Percentiles rank a stretch among this genome's conserved stretches.
These are phyloP conservation scores for Anseranas semipalmata DNA, from an alignment of 2,113 vertebrate genomes.

Conservation along the genomic window DNA sequence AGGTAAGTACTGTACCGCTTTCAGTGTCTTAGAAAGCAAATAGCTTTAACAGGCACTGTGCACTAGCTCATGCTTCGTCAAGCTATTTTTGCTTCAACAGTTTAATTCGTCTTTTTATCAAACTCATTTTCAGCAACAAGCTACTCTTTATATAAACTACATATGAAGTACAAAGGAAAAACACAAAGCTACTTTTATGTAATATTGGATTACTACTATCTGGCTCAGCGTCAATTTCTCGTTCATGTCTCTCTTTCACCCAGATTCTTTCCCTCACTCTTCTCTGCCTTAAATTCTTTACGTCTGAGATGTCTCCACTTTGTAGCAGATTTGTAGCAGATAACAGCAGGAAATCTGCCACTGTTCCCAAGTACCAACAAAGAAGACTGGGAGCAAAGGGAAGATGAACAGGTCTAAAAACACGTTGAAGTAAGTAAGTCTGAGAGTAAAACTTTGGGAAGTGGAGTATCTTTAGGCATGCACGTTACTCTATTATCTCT, in stretches of 20 bases:
- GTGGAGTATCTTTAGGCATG: background rate
- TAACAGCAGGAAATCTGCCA: background rate
- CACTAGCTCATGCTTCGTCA: background rate
- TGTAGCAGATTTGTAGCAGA: no score
- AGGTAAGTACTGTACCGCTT: background rate
- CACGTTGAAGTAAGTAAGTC: background rate
- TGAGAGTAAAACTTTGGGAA: fast-evolving
- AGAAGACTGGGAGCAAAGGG: background rate
- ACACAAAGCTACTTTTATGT: background rate
- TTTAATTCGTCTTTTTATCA: background rate
- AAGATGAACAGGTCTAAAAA: background rate
- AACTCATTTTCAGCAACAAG: background rate
- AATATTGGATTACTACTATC: background rate
- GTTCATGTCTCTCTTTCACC: background rate
- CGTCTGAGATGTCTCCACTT: background rate
- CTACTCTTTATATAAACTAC: background rate
- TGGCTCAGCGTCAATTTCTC: background rate
- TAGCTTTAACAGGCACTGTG: background rate
- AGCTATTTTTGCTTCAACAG: background rate
- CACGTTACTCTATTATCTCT: background rate
- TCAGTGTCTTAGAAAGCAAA: background rate
- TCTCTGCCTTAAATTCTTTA: background rate
- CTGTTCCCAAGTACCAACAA: background rate
- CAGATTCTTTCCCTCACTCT: background rate
- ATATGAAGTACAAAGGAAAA: background rate